Evolutionary conservation across 2,113 vertebrate genomes (phyloP), one percentile per base, ranked within the genome.

Genomic region (Sebastes fasciatus): DNA sequence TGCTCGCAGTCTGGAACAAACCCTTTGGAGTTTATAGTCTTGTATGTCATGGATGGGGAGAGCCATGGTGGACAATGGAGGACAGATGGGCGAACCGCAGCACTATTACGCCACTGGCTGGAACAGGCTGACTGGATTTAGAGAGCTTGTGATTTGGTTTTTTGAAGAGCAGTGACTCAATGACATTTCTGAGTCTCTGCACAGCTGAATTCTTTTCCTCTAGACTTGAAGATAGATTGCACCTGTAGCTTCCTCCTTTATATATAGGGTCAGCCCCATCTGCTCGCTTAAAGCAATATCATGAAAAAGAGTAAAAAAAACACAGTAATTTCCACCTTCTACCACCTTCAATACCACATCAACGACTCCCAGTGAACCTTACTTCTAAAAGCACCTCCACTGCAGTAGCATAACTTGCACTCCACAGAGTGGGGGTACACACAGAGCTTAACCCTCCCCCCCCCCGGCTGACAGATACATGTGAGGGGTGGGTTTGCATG

Each of bases 401-500:
- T 78, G 77, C 85, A 67, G 72, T 42, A 58, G 77, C 83, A 86
- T 21, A 88, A 87, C 90, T 82, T 83, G 74, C 80, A 84, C 84
- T 82, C 85, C 85, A 86, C 87, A 82, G 85, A 85, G 88, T 84
- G 66, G 84, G 86, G 89, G 90, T 77, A 76, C 77, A 84, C 88
- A 85, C 67, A 86, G 85, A 90, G 89, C 88, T 92, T 93, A 94
- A 91, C 92, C 91, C 68, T 17, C 34, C 40, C 60, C 14, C 26
- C 40, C 40, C 82, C 72, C 17, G 77, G 90, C 92, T 91, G 89
- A 94, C 88, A 91, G 90, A 91, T 89, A 91, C 90, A 91, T 92
- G 92, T 74, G 90, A 93, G 90, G 90, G 92, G 85, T 86, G 87
- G 93, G 93, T 95, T 95, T 96, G 94, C 95, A 95, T 91, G 93